Base-by-base conservation (phyloP, 2,888 invertebrate species). In the Hyposoter didymator region DNA sequence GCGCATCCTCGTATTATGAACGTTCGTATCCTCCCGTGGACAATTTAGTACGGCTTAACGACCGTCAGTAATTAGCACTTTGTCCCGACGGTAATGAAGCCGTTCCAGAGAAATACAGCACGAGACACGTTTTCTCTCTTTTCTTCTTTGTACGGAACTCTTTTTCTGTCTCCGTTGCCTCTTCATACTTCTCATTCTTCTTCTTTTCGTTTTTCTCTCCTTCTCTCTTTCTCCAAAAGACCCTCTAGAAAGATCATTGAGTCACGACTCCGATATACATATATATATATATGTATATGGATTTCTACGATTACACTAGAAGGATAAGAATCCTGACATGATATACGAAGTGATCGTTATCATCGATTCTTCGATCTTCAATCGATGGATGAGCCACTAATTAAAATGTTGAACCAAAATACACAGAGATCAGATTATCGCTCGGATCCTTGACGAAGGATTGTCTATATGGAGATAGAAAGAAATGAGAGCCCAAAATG, bases 41-140 rank as follows among this genome's bases (percentile, higher is more conserved):
- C 89, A 87, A 89, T 89, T 89, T 88, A 88, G 87, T 88, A 85
- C 84, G 84, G 88, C 89, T 90, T 91, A 91, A 91, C 90, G 89
- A 89, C 87, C 88, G 88, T 86, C 88, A 87, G 90, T 91, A 91
- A 91, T 89, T 89, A 89, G 90, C 88, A 89, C 89, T 89, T 89
- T 89, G 89, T 90, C 88, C 87, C 82, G 84, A 78, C 80, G 88
- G 85, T 89, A 91, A 91, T 91, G 90, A 91, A 91, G 91, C 88
- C 88, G 89, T 91, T 87, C 78, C 87, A 66, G 84, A 87, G 85
- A 75, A 88, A 81, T 84, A 82, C 76, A 84, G 84, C 85, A 82
- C 85, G 84, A 81, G 72, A 72, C 75, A 72, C 43, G 79, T 49
- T 28, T 17, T 45, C 74, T 47, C 66, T 45, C 73, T 73, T 39